phyloP scores from a whole-genome alignment of 2,797 vertebrate species.

The Eulemur albifrons region DNA sequence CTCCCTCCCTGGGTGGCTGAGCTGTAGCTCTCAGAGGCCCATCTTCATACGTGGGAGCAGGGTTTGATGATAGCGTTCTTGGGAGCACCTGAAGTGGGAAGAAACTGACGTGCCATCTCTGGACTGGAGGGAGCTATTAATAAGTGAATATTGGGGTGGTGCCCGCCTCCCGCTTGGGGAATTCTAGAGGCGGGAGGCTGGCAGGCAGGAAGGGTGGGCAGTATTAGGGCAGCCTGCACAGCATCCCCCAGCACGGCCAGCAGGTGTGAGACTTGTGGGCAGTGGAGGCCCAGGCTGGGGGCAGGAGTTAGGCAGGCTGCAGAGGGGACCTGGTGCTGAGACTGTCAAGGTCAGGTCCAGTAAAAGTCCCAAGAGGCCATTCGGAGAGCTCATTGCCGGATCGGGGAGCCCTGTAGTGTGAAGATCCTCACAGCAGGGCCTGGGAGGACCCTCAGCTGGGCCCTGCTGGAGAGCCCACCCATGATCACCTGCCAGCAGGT shows the following conservation, averaged over 20 bases:
- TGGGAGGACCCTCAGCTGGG: background rate
- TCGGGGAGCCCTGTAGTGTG: background rate
- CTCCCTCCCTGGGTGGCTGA: background rate
- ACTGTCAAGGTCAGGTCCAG: background rate
- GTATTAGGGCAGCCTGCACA: accelerated
- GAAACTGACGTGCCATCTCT: background rate
- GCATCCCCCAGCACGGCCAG: background rate
- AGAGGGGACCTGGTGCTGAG: background rate
- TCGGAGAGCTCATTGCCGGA: accelerated
- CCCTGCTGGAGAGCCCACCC: background rate
- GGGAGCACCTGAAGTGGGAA: background rate
- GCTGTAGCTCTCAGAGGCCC: accelerated
- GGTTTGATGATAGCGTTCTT: background rate
- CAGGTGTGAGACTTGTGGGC: background rate
- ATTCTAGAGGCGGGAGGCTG: background rate
- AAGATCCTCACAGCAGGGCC: accelerated
- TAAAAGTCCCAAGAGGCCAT: background rate
- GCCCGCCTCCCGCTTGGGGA: background rate
- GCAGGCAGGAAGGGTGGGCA: background rate
- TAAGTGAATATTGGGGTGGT: accelerated
- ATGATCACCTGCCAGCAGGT: background rate
- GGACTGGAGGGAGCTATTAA: background rate
- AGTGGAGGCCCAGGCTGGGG: background rate
- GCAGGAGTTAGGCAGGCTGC: background rate
- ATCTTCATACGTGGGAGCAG: background rate